Conservation (phyloP, 2,888 invertebrate genomes). For the Drosophila longiperda region DNA sequence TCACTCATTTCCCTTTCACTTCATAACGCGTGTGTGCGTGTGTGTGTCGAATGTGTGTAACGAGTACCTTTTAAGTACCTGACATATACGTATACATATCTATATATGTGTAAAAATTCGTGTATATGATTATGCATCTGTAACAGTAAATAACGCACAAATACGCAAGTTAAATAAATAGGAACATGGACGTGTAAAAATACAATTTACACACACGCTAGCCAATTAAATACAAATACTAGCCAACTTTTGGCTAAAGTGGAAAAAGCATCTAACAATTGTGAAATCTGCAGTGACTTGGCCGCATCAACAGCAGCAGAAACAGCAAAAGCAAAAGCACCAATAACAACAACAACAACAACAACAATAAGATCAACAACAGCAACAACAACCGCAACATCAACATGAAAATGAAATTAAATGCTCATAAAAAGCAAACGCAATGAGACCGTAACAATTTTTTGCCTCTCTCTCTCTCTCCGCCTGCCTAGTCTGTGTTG, state of each 20-base stretch:
- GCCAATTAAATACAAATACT: slow-evolving; percentile 52
- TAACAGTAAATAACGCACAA: slow-evolving; percentile 2
- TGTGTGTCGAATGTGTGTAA: not conserved
- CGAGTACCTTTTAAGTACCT: slow-evolving; percentile 4
- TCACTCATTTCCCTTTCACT: slow-evolving; percentile 59
- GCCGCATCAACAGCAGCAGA: slow-evolving; percentile 27
- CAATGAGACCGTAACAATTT: slow-evolving; percentile 75
- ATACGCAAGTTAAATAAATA: slow-evolving; percentile 27
- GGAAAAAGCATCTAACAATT: slow-evolving; percentile 57
- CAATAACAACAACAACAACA: slow-evolving; percentile 5
- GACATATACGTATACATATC: not conserved
- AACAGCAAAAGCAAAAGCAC: slow-evolving; percentile 23
- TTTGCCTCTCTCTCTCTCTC: slow-evolving; percentile 26
- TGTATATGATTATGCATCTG: slow-evolving; percentile 5
- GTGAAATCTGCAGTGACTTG: slow-evolving; percentile 55
- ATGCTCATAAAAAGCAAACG: slow-evolving; percentile 64
- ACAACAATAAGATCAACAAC: slow-evolving; percentile 5
- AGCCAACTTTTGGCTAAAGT: slow-evolving; percentile 37
- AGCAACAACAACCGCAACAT: slow-evolving; percentile 33
- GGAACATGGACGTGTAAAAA: slow-evolving; percentile 28
- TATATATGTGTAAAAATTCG: not conserved
- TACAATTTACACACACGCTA: slow-evolving; percentile 44
- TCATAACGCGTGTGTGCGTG: slow-evolving; percentile 3
- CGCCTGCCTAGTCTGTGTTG: slow-evolving; percentile 12
- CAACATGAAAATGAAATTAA: slow-evolving; percentile 71